Evolutionary conservation across 2,113 vertebrate genomes (phyloP).

Genomic region (Colinus virginianus): DNA sequence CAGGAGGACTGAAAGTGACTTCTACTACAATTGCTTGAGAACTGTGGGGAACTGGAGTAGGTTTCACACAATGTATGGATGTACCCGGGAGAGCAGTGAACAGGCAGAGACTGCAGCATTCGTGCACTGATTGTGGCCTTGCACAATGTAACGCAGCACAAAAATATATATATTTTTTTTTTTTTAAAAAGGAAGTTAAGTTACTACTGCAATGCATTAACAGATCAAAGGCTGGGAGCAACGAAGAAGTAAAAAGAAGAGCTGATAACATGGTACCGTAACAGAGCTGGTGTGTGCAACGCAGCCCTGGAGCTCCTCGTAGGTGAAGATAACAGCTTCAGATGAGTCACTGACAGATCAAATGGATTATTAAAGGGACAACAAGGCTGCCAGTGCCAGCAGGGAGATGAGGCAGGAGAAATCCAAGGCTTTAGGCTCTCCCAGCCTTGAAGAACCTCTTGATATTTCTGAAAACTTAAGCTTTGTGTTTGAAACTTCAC

Average conservation of each 20-base stretch:
- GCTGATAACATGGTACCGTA: slow-evolving; percentile 11
- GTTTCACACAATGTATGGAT: neutral
- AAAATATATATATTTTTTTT: neutral
- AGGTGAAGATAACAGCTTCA: neutral
- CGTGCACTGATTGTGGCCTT: neutral
- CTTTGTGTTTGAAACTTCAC: neutral
- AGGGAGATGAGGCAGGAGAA: slow-evolving; percentile 12
- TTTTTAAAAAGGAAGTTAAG: neutral
- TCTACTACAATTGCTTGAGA: neutral
- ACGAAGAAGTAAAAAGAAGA: neutral
- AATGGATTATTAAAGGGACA: slow-evolving; percentile 5
- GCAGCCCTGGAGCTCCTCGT: slow-evolving; percentile 13
- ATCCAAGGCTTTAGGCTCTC: slow-evolving; percentile 42
- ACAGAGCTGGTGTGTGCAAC: neutral
- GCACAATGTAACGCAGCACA: neutral
- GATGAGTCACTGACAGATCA: slow-evolving; percentile 31
- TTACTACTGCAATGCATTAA: neutral
- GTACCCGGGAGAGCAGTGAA: neutral
- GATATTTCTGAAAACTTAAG: neutral
- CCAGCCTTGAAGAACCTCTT: neutral
- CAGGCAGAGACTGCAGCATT: neutral
- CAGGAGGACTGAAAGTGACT: neutral
- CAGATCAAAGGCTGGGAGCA: slow-evolving; percentile 53
- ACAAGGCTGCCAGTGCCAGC: neutral
- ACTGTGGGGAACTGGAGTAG: neutral